Evolutionary conservation across 2,113 vertebrate genomes (phyloP).

Genomic region (Phaethon lepturus): DNA sequence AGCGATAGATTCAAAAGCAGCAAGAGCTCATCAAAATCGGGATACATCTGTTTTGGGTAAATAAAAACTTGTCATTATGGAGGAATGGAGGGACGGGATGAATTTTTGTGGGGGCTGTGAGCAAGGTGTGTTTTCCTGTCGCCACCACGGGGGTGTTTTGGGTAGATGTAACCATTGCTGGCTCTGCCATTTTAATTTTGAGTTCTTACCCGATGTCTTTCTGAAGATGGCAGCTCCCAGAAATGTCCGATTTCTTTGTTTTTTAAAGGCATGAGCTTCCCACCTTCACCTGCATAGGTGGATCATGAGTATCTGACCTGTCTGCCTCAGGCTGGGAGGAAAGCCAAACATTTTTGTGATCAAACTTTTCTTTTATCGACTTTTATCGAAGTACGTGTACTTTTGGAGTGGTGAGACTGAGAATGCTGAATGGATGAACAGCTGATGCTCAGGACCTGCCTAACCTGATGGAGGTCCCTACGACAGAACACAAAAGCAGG

Average conservation of each 20-base stretch:
- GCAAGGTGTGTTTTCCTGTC: not conserved
- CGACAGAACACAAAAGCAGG: fast-evolving
- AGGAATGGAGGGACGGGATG: not conserved
- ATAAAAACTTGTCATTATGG: not conserved
- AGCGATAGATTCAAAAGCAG: conserved; percentile 7
- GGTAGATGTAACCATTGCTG: not conserved
- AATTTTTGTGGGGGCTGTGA: not conserved
- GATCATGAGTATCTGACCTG: not conserved
- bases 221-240: not conserved
- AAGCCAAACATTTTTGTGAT: not conserved
- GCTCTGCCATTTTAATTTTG: not conserved
- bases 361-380: not conserved
- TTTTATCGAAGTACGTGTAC: fast-evolving
- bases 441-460: not conserved
- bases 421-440: not conserved
- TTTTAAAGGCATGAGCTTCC: not conserved
- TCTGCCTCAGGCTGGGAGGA: not conserved
- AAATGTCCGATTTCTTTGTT: not conserved
- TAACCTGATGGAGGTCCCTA: not conserved
- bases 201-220: not conserved
- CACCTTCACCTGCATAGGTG: not conserved
- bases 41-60: not conserved
- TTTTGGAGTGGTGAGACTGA: not conserved
- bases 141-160: not conserved
- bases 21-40: not conserved